Base-by-base conservation (phyloP, 2,797 vertebrate genomes). In the Trachurus trachurus region DNA sequence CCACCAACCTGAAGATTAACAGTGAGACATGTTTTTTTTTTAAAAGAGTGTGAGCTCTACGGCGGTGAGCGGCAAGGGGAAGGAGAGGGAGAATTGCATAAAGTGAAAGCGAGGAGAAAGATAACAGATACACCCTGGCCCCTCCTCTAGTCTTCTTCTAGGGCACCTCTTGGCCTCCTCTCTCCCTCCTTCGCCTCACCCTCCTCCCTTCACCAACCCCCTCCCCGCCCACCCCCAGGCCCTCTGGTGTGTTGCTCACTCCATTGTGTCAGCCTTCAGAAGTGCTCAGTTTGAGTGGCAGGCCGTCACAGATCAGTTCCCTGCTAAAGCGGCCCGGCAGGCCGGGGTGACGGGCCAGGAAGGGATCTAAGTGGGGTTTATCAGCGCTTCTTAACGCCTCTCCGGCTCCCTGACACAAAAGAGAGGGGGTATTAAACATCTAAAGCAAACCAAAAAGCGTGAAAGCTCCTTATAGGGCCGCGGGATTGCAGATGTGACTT, bases 251-350 rank as follows among this genome's bases (percentile, higher is more conserved):
- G 96, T 92, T 95, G 94, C 95, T 96, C 96, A 96, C 96, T 96
- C 97, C 96, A 98, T 98, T 98, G 97, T 99, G 97, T 97, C 96
- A 97, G 96, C 97, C 96, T 98, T 99, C 97, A 98, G 96, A 97
- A 97, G 96, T 96, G 96, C 96, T 97, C 96, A 95, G 97, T 98
- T 97, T 99, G 98, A 99, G 96, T 98, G 98, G 97, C 98, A 99
- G 98, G 95, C 96, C 97, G 98, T 99, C 98, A 99, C 97, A 98
- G 98, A 98, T 99, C 97, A 98, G 98, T 97, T 99, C 97, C 96
- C 97, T 96, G 97, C 97, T 99, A 99, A 98, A 98, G 97, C 97
- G 94, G 92, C 96, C 96, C 97, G 96, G 97, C 97, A 98, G 98
- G 95, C 95, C 95, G 95, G 97, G 97, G 97, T 97, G 97, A 98